phyloP scores from a whole-genome alignment of 2,113 vertebrate species.

The Lanius ludovicianus region DNA sequence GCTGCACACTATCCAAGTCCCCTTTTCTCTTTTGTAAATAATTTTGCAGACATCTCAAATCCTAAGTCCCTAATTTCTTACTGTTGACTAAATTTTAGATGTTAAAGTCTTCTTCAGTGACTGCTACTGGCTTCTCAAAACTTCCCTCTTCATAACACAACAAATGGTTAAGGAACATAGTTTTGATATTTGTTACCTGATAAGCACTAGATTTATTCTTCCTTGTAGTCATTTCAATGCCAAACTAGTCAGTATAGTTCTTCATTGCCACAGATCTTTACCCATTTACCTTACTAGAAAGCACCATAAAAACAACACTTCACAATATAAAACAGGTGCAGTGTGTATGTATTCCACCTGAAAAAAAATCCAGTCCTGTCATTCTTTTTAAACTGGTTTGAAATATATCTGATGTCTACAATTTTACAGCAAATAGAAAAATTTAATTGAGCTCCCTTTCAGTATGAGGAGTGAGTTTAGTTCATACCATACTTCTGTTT shows the following conservation, averaged over 20 bases:
- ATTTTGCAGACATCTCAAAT: neutral
- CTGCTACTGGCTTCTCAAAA: neutral
- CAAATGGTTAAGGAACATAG: neutral
- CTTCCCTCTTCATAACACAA: neutral
- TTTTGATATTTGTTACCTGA: neutral
- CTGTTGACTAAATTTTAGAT: neutral
- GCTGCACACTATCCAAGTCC: neutral
- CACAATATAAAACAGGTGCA: neutral
- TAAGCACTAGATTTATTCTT: neutral
- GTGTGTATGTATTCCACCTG: neutral
- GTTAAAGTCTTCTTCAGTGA: neutral
- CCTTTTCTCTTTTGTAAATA: conserved; percentile 31
- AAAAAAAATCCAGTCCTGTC: neutral
- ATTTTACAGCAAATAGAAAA: neutral
- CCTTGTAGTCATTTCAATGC: neutral
- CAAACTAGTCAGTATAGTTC: neutral
- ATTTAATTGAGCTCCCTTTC: neutral
- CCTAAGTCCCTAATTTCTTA: neutral
- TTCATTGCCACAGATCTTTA: neutral
- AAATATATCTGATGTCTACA: neutral
- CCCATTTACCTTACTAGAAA: neutral
- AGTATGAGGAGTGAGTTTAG: neutral
- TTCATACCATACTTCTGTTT: neutral
- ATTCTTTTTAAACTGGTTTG: neutral
- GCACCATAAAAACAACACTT: neutral